Evolutionary conservation across 1,140 invertebrate genomes (phyloP).

Genomic region (Heliothis subflexa): DNA sequence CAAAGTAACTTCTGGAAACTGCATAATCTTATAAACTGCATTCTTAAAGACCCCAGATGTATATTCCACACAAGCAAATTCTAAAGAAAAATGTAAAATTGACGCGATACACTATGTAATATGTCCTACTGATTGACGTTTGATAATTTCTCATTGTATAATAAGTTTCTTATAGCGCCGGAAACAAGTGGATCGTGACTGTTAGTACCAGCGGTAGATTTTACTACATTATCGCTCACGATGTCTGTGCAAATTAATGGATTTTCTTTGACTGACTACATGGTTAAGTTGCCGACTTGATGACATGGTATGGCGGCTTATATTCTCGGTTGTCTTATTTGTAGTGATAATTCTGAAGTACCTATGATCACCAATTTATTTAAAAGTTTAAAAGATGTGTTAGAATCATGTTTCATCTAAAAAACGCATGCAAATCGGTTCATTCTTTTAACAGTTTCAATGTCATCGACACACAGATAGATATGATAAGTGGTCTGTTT

Average conservation of each 20-base stretch:
- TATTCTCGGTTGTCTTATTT: too few relatives aligned
- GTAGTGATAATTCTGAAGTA: too few relatives aligned
- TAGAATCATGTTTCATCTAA: too few relatives aligned
- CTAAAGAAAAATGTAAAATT: not conserved
- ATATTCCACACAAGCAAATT: not conserved
- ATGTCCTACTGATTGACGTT: not conserved
- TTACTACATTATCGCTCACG: not conserved
- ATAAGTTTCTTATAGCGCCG: not conserved
- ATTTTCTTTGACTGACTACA: conserved; percentile 6
- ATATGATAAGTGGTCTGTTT: too few relatives aligned
- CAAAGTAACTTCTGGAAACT: too few relatives aligned
- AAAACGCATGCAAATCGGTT: too few relatives aligned
- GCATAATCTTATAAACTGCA: too few relatives aligned
- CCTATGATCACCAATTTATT: too few relatives aligned
- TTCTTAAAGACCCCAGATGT: too few relatives aligned
- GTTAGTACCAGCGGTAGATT: not conserved
- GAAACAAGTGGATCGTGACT: conserved; percentile 8
- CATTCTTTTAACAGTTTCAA: too few relatives aligned
- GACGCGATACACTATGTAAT: conserved; percentile 6
- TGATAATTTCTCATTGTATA: not conserved
- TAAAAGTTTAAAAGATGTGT: too few relatives aligned
- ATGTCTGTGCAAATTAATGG: conserved; percentile 18
- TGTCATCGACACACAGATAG: too few relatives aligned
- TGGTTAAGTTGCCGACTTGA: not conserved
- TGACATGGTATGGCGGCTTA: not conserved